Evolutionary conservation across 1,140 invertebrate genomes (phyloP).

Genomic region (Drosophila tani): DNA sequence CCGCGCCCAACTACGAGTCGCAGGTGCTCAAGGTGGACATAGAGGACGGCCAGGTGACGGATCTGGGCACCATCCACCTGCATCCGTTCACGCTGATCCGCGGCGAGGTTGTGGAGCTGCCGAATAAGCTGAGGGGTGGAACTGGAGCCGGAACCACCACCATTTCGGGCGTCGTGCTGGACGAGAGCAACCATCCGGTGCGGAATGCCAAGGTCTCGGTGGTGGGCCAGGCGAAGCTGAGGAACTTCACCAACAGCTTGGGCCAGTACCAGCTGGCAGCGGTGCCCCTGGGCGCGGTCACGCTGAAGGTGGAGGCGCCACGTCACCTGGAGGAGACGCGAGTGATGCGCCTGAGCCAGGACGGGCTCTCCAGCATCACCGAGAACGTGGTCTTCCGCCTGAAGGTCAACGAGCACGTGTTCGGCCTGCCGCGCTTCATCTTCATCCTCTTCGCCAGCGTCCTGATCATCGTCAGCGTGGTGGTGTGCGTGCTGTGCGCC

Average conservation of each 20-base stretch:
- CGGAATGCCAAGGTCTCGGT: slow-evolving; percentile 86
- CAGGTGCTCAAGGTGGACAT: slow-evolving; percentile 85
- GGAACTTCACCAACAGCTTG: slow-evolving; percentile 85
- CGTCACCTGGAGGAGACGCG: slow-evolving; percentile 87
- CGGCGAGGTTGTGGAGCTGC: slow-evolving; percentile 67
- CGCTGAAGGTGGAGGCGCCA: slow-evolving; percentile 86
- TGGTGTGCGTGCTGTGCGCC: slow-evolving; percentile 73
- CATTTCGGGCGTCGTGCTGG: slow-evolving; percentile 87
- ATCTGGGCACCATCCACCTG: slow-evolving; percentile 62
- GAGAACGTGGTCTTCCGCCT: slow-evolving; percentile 89
- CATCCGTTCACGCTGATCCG: slow-evolving; percentile 56
- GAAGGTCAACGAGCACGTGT: slow-evolving; percentile 87
- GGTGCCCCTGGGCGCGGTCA: slow-evolving; percentile 86
- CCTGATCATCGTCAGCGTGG: slow-evolving; percentile 67
- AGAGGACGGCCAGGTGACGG: slow-evolving; percentile 52
- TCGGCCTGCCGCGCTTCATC: slow-evolving; percentile 90
- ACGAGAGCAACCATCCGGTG: slow-evolving; percentile 87
- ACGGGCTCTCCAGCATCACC: slow-evolving; percentile 77
- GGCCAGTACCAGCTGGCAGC: slow-evolving; percentile 87
- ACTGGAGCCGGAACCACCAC: slow-evolving; percentile 37
- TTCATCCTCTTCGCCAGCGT: slow-evolving; percentile 90
- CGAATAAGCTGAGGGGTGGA: neutral
- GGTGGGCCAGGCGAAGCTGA: slow-evolving; percentile 67
- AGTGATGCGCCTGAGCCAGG: slow-evolving; percentile 85
- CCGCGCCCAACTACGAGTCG: slow-evolving; percentile 87